phyloP scores from a whole-genome alignment of 2,797 vertebrate species.

The Falco columbarius region DNA sequence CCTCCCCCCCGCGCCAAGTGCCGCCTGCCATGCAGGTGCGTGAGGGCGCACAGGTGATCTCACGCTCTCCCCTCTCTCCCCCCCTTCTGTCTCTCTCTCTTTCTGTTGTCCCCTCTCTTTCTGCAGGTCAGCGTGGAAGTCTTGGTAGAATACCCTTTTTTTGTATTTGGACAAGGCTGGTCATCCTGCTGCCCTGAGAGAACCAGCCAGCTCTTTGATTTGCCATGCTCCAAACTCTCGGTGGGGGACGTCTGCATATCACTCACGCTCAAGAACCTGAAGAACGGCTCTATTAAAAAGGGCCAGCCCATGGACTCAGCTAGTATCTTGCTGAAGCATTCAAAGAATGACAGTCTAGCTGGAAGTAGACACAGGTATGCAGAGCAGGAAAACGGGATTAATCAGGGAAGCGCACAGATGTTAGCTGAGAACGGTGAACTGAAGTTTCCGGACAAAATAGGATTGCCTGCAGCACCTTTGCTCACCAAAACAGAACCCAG shows the following conservation, averaged over 20 bases:
- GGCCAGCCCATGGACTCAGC: constrained; percentile 85
- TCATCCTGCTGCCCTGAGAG: constrained; percentile 97
- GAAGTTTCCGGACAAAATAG: constrained; percentile 82
- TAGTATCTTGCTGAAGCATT: constrained; percentile 86
- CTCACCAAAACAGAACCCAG: constrained; percentile 81
- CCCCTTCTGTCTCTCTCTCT: background rate
- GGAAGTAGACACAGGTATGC: constrained; percentile 83
- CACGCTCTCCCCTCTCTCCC: constrained; percentile 23
- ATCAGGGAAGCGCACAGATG: constrained; percentile 82
- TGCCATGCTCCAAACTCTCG: constrained; percentile 96
- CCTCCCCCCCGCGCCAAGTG: background rate
- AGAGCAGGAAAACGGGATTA: constrained; percentile 93
- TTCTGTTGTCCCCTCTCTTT: constrained; percentile 37
- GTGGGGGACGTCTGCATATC: constrained; percentile 99
- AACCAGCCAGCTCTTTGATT: constrained; percentile 95
- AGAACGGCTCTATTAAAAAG: constrained; percentile 96
- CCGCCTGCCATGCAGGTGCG: accelerated
- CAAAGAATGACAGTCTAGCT: constrained; percentile 81
- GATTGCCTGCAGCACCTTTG: constrained; percentile 83
- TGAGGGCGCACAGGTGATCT: background rate
- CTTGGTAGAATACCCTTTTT: constrained; percentile 97
- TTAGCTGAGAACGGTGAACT: constrained; percentile 91
- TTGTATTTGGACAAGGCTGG: constrained; percentile 99
- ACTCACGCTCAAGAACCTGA: constrained; percentile 96
- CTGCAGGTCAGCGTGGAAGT: constrained; percentile 96